Base-by-base conservation (phyloP, 2,797 vertebrate genomes). In the Pseudocheirus occidentalis region DNA sequence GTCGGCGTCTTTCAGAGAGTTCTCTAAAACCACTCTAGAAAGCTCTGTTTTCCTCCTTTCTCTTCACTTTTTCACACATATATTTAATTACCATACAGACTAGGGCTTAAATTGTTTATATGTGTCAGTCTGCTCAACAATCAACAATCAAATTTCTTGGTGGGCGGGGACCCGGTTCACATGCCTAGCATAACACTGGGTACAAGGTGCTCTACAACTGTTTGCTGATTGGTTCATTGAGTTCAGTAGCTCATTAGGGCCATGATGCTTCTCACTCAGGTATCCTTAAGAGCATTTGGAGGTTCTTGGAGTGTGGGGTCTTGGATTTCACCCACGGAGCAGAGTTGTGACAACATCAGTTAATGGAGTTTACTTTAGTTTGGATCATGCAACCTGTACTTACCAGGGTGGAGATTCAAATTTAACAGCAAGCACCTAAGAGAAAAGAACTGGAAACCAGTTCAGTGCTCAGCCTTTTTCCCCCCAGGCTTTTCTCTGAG, bases 251-350 rank as follows among this genome's bases (percentile, higher is more conserved):
- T 87, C 57, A 2, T 94, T 50, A 3, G 91, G 52, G 52, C 90
- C 92, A 93, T 91, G 52, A 14, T 58, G 62, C 90, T 94, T 73
- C 66, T 57, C 95, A 58, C 58, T 55, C 31, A 55, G 95, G 58
- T 16, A 91, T 81, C 57, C 94, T 14, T n/a, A 93, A 93, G 94
- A 96, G 28, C 90, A 90, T 31, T 10, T 0, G n/a, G 57, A 55
- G 50, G 94, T n/a, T 57, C 13, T 57, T 28, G 91, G 55, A 90
- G 91, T 0, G 1, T 10, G 24, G n/a, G 55, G n/a, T 92, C 94
- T 94, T 95, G 24, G 52, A 40, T 95, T 95, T 97, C 94, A 57
- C 50, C 93, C 92, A 66, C 24, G 31, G 94, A 94, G 94, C 94
- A 94, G 81, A 95, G 54, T 53, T 58, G 18, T 93, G 95, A 94